These are phyloP conservation scores for Abrostola triplasia DNA, from an alignment of 2,888 invertebrate species.

Conservation along the genomic window DNA sequence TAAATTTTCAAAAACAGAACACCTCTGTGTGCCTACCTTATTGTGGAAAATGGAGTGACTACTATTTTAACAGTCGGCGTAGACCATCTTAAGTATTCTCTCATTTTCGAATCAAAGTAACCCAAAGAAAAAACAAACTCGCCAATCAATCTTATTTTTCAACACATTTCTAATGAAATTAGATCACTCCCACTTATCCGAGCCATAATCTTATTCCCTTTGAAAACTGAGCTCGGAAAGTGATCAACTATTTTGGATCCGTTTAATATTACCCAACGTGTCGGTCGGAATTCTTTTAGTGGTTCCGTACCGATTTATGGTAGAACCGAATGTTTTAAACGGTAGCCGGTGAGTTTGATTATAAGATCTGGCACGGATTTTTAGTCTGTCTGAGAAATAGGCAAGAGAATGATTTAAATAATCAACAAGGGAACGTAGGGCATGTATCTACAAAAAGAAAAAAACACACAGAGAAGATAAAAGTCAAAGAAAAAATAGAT, in stretches of 20 bases:
- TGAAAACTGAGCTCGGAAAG: slow-evolving; percentile 37
- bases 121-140: slow-evolving; percentile 6
- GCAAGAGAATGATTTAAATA: no score
- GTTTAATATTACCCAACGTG: slow-evolving; percentile 21
- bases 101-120: slow-evolving; percentile 7
- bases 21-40: no score
- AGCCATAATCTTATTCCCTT: slow-evolving; percentile 37
- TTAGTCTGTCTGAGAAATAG: no score
- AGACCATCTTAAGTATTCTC: background rate
- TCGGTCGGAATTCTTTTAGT: slow-evolving; percentile 25
- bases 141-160: slow-evolving; percentile 37
- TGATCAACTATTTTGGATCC: slow-evolving; percentile 25
- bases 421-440: no score
- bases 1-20: no score
- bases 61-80: no score
- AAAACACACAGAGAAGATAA: no score
- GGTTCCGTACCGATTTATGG: slow-evolving; percentile 50
- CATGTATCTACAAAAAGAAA: no score
- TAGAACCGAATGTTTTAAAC: slow-evolving; percentile 32
- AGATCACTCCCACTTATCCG: slow-evolving; percentile 24
- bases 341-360: background rate
- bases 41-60: no score
- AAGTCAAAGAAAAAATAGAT: no score
- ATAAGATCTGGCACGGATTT: background rate
- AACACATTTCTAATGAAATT: slow-evolving; percentile 37